These are phyloP conservation scores for Lagria hirta DNA, from an alignment of 2,888 invertebrate genomes.

Conservation along the genomic window DNA sequence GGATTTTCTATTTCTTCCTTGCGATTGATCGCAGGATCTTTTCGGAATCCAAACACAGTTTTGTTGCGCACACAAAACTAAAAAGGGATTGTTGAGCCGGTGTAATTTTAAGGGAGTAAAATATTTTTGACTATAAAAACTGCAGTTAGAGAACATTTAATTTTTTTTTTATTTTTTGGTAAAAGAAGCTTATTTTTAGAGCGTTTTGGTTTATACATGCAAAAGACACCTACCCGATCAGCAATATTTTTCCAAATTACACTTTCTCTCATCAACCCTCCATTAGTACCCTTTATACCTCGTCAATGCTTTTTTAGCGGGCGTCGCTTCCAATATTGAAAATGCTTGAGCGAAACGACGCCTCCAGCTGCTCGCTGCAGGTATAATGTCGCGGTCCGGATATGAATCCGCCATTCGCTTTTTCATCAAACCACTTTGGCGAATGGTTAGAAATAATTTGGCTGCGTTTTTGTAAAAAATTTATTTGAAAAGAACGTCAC, in stretches of 20 bases:
- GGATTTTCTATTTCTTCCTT: too few relatives aligned
- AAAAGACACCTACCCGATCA: neutral
- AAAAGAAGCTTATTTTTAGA: neutral
- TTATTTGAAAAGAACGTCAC: too few relatives aligned
- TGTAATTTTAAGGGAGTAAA: too few relatives aligned
- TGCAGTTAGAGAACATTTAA: neutral
- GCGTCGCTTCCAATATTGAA: slow-evolving; percentile 38
- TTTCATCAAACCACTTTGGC: slow-evolving; percentile 46
- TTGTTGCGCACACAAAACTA: too few relatives aligned
- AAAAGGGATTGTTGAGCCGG: too few relatives aligned
- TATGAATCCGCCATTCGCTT: slow-evolving; percentile 47
- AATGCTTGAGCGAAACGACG: slow-evolving; percentile 43
- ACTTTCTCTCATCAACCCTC: neutral
- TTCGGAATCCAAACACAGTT: too few relatives aligned
- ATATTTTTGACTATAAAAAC: too few relatives aligned
- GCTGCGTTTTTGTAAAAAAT: slow-evolving; percentile 2
- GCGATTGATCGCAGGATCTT: too few relatives aligned
- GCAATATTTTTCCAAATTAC: neutral
- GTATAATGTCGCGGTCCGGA: slow-evolving; percentile 47
- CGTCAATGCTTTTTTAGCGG: slow-evolving; percentile 13
- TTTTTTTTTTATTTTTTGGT: neutral
- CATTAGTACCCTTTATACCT: too few relatives aligned
- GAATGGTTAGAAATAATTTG: neutral
- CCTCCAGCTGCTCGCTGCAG: slow-evolving; percentile 46
- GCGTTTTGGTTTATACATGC: too few relatives aligned